Evolutionary conservation across 2,113 vertebrate species (phyloP), one percentile per base, ranked within the genome.

Genomic region (Urocynchramus pylzowi): DNA sequence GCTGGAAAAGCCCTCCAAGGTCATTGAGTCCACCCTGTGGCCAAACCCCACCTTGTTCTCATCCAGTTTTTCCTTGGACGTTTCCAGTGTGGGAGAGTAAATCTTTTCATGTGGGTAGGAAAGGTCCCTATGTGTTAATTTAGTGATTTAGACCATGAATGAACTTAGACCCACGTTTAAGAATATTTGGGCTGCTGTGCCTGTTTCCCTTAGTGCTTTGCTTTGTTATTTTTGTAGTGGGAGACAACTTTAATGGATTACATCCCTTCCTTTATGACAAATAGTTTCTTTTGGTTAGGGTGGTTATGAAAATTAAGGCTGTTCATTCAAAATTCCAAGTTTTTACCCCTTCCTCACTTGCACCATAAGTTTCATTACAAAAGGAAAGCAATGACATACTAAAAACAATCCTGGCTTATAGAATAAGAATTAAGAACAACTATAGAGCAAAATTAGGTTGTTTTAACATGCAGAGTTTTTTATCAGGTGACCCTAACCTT

Each of bases 401-500:
- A 57, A 56, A 81, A 89, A 3, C 27, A 35, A 24, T 45, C 44
- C 16, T 49, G 8, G 24, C 27, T 69, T 41, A 7, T n/a, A 6
- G 2, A 67, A 23, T 19, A 70, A 59, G 31, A 74, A 22, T 52
- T 50, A 67, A 84, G 23, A 77, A 18, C 4, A 68, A 49, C 22
- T 88, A 2, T 3, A 56, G 10, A 53, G 19, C 2, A 52, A 82
- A 81, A 81, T 22, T 13, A 39, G 6, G 17, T 57, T 78, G 8
- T 60, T 93, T 85, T 23, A 61, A 21, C 10, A 8, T 7, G 13
- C 7, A 37, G 15, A n/a, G 18, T 3, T 93, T 89, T 84, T 81
- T 85, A 41, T 76, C 75, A 86, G 64, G 57, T 96, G 53, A 12
- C 33, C 87, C 28, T 47, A 65, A 69, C 35, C 39, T 93, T 75